Evolutionary conservation across 2,888 invertebrate genomes (phyloP).

Genomic region (Hermaeophaga mercurialis): DNA sequence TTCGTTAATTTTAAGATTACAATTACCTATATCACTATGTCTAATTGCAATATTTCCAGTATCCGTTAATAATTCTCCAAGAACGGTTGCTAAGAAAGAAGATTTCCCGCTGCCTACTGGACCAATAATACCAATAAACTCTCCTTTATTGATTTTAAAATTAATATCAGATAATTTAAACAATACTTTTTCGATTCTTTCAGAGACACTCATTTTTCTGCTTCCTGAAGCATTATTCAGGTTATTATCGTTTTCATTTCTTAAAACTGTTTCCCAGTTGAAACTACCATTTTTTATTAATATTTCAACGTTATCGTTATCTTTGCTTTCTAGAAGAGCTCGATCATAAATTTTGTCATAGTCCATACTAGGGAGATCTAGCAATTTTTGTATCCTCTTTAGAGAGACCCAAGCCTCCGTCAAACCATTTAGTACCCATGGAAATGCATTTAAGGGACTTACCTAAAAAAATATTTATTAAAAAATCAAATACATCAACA

Average conservation of each 20-base stretch:
- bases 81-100: slow-evolving; percentile 79
- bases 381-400: slow-evolving; percentile 80
- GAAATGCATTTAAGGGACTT: slow-evolving; percentile 90
- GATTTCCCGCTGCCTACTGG: slow-evolving; percentile 92
- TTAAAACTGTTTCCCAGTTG: slow-evolving; percentile 61
- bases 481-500: neutral
- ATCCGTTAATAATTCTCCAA: slow-evolving; percentile 80
- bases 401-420: slow-evolving; percentile 96
- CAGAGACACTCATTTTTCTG: slow-evolving; percentile 34
- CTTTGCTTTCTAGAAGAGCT: slow-evolving; percentile 55
- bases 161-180: slow-evolving; percentile 56
- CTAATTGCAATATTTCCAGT: slow-evolving; percentile 72
- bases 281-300: slow-evolving; percentile 67
- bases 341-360: slow-evolving; percentile 65
- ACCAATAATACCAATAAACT: slow-evolving; percentile 86
- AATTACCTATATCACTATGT: slow-evolving; percentile 67
- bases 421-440: slow-evolving; percentile 96
- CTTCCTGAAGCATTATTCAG: slow-evolving; percentile 53
- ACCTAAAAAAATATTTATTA: neutral
- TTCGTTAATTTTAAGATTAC: neutral
- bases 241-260: slow-evolving; percentile 60
- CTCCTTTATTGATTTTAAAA: slow-evolving; percentile 64
- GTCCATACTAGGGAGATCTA: slow-evolving; percentile 74
- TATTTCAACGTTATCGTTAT: slow-evolving; percentile 54
- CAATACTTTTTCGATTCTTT: slow-evolving; percentile 32